Evolutionary conservation across 2,888 invertebrate species (phyloP).

Genomic region (Chloroclystis v-ata): DNA sequence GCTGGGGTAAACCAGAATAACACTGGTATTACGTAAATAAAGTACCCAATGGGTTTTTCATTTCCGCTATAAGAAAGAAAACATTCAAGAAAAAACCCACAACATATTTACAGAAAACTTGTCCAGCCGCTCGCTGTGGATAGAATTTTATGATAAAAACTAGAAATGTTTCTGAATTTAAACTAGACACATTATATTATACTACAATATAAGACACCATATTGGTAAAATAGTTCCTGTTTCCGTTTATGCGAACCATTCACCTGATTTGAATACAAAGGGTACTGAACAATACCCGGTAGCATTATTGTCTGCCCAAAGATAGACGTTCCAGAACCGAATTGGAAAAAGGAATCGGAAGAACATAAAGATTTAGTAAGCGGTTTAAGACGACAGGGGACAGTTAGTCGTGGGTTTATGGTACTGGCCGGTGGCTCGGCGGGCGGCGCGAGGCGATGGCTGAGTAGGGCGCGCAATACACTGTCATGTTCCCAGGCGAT

Average conservation of each 20-base stretch:
- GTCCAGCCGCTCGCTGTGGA: too few relatives aligned
- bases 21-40: too few relatives aligned
- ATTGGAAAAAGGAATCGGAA: too few relatives aligned
- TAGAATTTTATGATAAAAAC: too few relatives aligned
- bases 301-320: constrained; percentile 38
- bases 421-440: background rate
- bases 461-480: constrained; percentile 9
- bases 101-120: too few relatives aligned
- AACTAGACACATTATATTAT: background rate
- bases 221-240: constrained; percentile 55
- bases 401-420: background rate
- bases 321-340: background rate
- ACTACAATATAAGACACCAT: constrained; percentile 32
- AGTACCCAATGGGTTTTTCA: too few relatives aligned
- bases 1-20: too few relatives aligned
- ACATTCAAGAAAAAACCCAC: too few relatives aligned
- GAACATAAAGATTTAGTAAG: too few relatives aligned
- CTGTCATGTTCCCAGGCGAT: constrained; percentile 60
- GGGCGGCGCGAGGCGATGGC: background rate
- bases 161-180: too few relatives aligned
- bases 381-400: too few relatives aligned
- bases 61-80: too few relatives aligned
- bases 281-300: constrained; percentile 40
- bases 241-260: constrained; percentile 51
- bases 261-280: constrained; percentile 65